phyloP scores from a whole-genome alignment of 2,888 invertebrate species.

The Sericinus montela region DNA sequence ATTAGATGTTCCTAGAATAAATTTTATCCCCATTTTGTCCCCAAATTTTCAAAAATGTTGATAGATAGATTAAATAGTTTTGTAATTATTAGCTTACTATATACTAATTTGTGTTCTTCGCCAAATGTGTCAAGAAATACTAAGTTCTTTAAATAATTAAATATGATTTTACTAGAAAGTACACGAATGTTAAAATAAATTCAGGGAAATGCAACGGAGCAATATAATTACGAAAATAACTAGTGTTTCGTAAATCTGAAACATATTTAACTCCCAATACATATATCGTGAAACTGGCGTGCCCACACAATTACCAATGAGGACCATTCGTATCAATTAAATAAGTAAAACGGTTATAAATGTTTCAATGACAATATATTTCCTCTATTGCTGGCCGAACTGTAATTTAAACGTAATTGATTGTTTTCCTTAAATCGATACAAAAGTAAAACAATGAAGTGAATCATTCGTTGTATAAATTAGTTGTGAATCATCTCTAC shows the following conservation, averaged over 20 bases:
- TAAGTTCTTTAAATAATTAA: no score
- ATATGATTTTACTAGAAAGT: no score
- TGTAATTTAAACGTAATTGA: slow-evolving; percentile 71
- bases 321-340: slow-evolving; percentile 69
- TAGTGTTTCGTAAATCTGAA: background rate
- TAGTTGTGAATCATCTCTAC: slow-evolving; percentile 27
- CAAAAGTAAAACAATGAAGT: slow-evolving; percentile 64
- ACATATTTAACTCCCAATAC: slow-evolving; percentile 21
- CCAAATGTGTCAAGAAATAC: no score
- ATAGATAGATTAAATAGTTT: no score
- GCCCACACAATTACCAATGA: slow-evolving; percentile 53
- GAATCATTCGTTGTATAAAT: slow-evolving; percentile 57
- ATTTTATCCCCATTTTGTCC: no score
- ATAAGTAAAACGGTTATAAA: slow-evolving; percentile 74
- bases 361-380: slow-evolving; percentile 67
- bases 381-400: slow-evolving; percentile 63
- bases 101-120: no score
- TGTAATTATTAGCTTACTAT: no score
- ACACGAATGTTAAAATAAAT: background rate
- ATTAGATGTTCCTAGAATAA: no score
- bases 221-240: no score
- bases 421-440: slow-evolving; percentile 70
- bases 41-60: no score
- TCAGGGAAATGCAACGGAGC: background rate
- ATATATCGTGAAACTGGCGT: slow-evolving; percentile 40